Evolutionary conservation across 2,797 vertebrate genomes (phyloP), one percentile per base, ranked within the genome.

Genomic region (Xiphorhynchus erythropygius): DNA sequence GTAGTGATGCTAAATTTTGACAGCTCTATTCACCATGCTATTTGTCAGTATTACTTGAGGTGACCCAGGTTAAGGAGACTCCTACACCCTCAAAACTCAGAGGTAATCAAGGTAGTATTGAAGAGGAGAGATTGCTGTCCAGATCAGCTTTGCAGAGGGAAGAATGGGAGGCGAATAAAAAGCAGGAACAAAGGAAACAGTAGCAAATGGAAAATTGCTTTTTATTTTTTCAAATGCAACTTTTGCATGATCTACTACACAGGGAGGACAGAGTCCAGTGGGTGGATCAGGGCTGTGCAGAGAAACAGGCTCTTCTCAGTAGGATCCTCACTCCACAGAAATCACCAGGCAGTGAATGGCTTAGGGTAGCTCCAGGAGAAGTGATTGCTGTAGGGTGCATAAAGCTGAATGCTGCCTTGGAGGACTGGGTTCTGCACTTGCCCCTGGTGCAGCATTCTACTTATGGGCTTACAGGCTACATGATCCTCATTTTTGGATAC

Each of bases 81-180:
- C 50, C 23, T 70, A 5, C 4, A 6, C 63, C 65, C 57, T 89
- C 69, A 73, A 46, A 60, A 10, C 46, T 63, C 62, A 70, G 56
- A 39, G 33, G n/a, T 16, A 67, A 84, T 59, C 75, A 70, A 59
- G 27, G 56, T 18, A 28, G 22, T n/a, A 56, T 33, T 7, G 3
- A 63, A 68, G 37, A 49, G 7, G 27, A 74, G 7, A 70, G 63
- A 44, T 17, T 85, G 37, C 32, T 17, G 55, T 47, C 44, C 56
- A 67, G 30, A 80, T 1, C 14, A 39, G 6, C n/a, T 80, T 80
- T 17, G 8, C 7, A 3, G 19, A 8, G 17, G 14, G 7, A 74
- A 50, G 39, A 94, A 82, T 25, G 17, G 22, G 28, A 90, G 17
- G 6, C 50, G 63, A 89, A 79, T 50, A 52, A 69, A 84, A 90